A percentile compares a stretch with the other conserved stretches of the same genome.
Evolutionary conservation across 2,888 invertebrate species (phyloP).

Genomic region (Ceriagrion tenellum): DNA sequence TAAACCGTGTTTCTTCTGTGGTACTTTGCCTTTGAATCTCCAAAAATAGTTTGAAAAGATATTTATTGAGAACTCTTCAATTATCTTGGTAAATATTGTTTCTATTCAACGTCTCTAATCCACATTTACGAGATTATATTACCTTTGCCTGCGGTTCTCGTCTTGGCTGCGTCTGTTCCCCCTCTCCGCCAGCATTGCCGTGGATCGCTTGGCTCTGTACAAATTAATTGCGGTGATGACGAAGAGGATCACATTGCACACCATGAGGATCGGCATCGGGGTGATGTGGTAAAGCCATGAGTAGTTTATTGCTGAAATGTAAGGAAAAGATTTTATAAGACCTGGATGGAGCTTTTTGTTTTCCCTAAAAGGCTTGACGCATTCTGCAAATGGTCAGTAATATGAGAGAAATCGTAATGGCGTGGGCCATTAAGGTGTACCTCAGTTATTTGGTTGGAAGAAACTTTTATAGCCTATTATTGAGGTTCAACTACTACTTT

Average conservation of each 20-base stretch:
- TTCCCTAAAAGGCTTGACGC: too few relatives aligned
- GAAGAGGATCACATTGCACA: slow-evolving; percentile 84
- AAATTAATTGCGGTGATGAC: slow-evolving; percentile 85
- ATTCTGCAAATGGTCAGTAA: too few relatives aligned
- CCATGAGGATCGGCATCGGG: slow-evolving; percentile 83
- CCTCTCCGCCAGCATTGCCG: slow-evolving; percentile 82
- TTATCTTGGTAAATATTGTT: background rate
- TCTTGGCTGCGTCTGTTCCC: slow-evolving; percentile 80
- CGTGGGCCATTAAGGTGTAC: too few relatives aligned
- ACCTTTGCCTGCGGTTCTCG: slow-evolving; percentile 49
- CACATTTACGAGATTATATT: background rate
- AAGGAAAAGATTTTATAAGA: background rate
- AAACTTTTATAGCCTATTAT: too few relatives aligned
- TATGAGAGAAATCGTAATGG: too few relatives aligned
- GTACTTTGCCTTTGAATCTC: too few relatives aligned
- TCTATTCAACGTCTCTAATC: background rate
- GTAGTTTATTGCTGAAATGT: slow-evolving; percentile 79
- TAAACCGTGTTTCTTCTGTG: too few relatives aligned
- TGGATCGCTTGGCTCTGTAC: slow-evolving; percentile 83
- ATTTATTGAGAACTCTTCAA: too few relatives aligned
- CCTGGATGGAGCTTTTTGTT: background rate
- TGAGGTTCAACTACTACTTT: too few relatives aligned
- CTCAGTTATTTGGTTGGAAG: too few relatives aligned
- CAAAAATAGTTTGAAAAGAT: too few relatives aligned
- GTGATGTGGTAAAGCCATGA: slow-evolving; percentile 86